phyloP scores from a whole-genome alignment of 2,113 vertebrate genomes.

The Pelobates fuscus region DNA sequence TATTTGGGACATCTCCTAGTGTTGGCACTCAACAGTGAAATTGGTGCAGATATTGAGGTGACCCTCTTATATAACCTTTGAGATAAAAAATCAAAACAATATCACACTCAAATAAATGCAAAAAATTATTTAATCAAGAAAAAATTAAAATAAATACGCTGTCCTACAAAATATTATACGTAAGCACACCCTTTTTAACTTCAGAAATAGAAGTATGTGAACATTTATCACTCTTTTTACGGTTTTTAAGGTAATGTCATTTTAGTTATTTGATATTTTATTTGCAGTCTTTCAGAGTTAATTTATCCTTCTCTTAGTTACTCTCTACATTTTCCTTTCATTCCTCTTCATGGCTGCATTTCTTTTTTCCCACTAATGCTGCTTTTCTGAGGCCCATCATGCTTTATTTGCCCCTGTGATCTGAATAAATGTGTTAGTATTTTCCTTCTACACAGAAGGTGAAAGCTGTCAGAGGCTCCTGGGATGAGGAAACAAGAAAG shows the following conservation, averaged over 20 bases:
- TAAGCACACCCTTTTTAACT: no score
- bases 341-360: conserved; percentile 5
- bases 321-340: conserved; percentile 23
- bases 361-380: conserved; percentile 28
- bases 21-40: no score
- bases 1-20: no score
- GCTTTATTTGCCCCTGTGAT: conserved; percentile 40
- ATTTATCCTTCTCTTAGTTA: conserved; percentile 17
- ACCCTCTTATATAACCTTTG: no score
- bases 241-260: background rate
- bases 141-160: no score
- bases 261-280: conserved; percentile 21
- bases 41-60: no score
- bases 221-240: background rate
- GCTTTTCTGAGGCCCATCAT: conserved; percentile 23
- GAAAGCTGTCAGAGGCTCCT: conserved; percentile 45
- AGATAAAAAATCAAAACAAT: no score
- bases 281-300: background rate
- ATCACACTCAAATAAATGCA: no score
- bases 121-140: no score
- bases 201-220: no score
- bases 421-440: conserved; percentile 43
- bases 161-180: no score
- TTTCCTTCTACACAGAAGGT: conserved; percentile 38
- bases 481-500: conserved; percentile 44